Base-by-base conservation (phyloP, 2,888 invertebrate genomes). In the Argyresthia albistria region DNA sequence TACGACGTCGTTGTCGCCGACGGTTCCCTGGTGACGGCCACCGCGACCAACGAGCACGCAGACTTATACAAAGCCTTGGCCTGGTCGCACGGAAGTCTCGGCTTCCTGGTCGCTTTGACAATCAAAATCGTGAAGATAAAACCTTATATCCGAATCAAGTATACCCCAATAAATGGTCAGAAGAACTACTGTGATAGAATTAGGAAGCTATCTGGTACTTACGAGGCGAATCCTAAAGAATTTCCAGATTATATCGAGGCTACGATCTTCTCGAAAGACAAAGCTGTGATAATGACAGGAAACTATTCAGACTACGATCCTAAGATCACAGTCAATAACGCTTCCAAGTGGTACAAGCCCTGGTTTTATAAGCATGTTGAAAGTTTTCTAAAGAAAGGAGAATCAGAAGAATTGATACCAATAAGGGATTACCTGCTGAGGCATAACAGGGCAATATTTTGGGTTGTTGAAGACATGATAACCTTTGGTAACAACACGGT, bases 311-410 rank as follows among this genome's bases (percentile, higher is more conserved):
- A 92, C 61, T 88, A 88, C 47, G 89, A 91, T 52, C 69, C 79
- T 0, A 74, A 68, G 0, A 60, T 89, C n/a, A 62, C 78, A 0
- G 73, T 90, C 0, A 93, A 93, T 58, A 69, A 86, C 55, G 83
- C 91, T 50, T 88, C 90, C 0, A 78, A 72, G 25, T 93, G 92
- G 92, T 91, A 91, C 69, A 93, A 93, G 60, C 92, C 92, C 0
- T 93, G 92, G 92, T 93, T 92, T 67, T 92, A 92, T 60, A 92
- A 91, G 59, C 90, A 93, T 59, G 90, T 90, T 0, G 90, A 92
- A 61, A 73, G 74, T 0, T 91, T 91, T 61, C 66, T 92, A 6
- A 54, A 61, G 0, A 88, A 81, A 54, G 89, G 89, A 3, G 83
- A 88, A 60, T 74, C 80, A 8, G 89, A 89, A 11, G 90, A 91